These are phyloP conservation scores for Drosophila subobscura DNA, from an alignment of 1,140 invertebrate genomes.

Conservation along the genomic window DNA sequence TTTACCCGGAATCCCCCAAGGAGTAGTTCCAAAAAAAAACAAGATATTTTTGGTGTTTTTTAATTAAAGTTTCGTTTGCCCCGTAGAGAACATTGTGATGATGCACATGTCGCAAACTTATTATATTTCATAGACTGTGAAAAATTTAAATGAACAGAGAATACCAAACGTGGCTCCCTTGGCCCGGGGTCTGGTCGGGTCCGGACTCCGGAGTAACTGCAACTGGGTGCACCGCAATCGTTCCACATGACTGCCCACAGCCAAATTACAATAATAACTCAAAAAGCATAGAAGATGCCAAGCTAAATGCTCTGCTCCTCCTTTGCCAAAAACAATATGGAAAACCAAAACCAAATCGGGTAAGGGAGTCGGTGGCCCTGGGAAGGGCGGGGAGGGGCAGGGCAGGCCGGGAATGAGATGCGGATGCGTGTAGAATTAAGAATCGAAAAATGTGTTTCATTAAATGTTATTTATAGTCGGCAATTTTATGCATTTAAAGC, in stretches of 20 bases:
- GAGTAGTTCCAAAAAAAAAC: not conserved
- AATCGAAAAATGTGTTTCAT: conserved; percentile 83
- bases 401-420: conserved; percentile 28
- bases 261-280: conserved; percentile 80
- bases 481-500: conserved; percentile 83
- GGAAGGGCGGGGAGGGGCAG: too few species aligned
- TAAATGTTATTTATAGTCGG: conserved; percentile 83
- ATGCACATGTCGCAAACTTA: conserved; percentile 80
- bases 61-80: conserved; percentile 47
- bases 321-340: conserved; percentile 71
- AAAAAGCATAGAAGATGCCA: conserved; percentile 78
- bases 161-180: conserved; percentile 31
- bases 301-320: conserved; percentile 58
- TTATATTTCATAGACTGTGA: conserved; percentile 83
- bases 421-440: conserved; percentile 67
- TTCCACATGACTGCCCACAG: conserved; percentile 72
- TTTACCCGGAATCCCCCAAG: not conserved
- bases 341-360: conserved; percentile 11
- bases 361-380: conserved; percentile 8
- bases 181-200: conserved; percentile 19
- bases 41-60: conserved; percentile 12
- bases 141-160: conserved; percentile 72
- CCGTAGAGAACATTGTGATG: conserved; percentile 15
- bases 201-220: conserved; percentile 39
- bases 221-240: conserved; percentile 25